Evolutionary conservation across 37 sponge, comb jelly and placozoan species (phyloP), one percentile per base, ranked within the genome.

Genomic region (Dysidea cf. avara): DNA sequence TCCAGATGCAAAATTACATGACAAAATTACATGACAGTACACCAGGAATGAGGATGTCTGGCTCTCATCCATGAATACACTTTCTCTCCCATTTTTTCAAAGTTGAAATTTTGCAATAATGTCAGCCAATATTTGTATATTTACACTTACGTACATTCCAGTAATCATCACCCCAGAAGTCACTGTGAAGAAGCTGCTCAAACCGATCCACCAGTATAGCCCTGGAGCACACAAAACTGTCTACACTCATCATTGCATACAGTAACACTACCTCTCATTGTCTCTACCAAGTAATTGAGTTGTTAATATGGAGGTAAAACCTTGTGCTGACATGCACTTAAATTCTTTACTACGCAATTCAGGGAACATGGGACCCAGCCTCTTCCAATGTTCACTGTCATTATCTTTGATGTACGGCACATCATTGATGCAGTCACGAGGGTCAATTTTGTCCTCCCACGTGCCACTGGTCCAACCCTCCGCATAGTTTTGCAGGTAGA

Each of bases 91-190:
- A n/a, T n/a, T n/a, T n/a, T n/a, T n/a, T n/a, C n/a, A n/a, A n/a
- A n/a, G n/a, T n/a, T n/a, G n/a, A n/a, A n/a, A n/a, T n/a, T n/a
- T n/a, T n/a, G n/a, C n/a, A n/a, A n/a, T n/a, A n/a, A n/a, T n/a
- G n/a, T n/a, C n/a, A n/a, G n/a, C n/a, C n/a, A n/a, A n/a, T n/a
- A n/a, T n/a, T n/a, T n/a, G n/a, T n/a, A n/a, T n/a, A n/a, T n/a
- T 20, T 32, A 47, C 60, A 53, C 28, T 1, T 31, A 69, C 88
- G 68, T 32, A 92, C 92, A 48, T 43, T 55, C 96, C 96, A 95
- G 76, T 87, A 91, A 16, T 77, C 75, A 26, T 25, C 21, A 24
- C 66, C 78, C 37, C 93, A 92, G 74, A 82, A 95, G 1, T 84
- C 57, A 30, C 69, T 38, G 56, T 95, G 96, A 36, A 95, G 13